Conservation (phyloP, 2,888 invertebrate genomes). For the Philopedon plagiatum region DNA sequence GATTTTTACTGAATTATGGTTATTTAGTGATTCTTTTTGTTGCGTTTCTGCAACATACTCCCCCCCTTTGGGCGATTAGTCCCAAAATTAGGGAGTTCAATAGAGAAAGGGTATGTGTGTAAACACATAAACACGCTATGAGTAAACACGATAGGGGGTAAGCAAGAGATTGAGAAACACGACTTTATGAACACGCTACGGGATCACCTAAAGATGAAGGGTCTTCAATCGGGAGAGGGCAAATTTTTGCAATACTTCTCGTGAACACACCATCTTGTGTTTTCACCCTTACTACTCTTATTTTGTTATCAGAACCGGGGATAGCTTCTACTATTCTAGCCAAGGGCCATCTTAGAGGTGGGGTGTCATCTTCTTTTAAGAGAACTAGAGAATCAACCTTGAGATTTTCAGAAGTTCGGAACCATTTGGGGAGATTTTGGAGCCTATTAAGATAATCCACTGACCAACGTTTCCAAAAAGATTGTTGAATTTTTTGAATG, state of each 20-base stretch:
- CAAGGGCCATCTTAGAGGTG: constrained; percentile 21
- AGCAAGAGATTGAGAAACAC: too few species aligned
- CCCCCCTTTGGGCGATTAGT: too few species aligned
- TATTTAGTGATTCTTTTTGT: too few species aligned
- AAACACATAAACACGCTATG: too few species aligned
- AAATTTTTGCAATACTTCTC: constrained; percentile 15
- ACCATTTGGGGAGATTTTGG: constrained; percentile 43
- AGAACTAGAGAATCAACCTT: constrained; percentile 11
- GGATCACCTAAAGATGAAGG: too few species aligned
- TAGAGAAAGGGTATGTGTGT: too few species aligned
- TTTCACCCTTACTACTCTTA: constrained; percentile 22
- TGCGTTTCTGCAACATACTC: too few species aligned
- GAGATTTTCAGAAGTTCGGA: constrained; percentile 13
- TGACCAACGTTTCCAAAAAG: constrained; percentile 41
- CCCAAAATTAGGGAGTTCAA: too few species aligned
- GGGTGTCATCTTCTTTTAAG: constrained; percentile 31
- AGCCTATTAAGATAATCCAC: constrained; percentile 34
- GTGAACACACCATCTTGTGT: constrained; percentile 23
- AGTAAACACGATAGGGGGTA: too few species aligned
- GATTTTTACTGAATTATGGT: too few species aligned
- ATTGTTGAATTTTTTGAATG: constrained; percentile 27
- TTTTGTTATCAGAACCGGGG: constrained; percentile 21
- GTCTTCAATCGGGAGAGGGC: constrained; percentile 11
- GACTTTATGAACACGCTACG: too few species aligned
- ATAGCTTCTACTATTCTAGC: constrained; percentile 23